Conservation (phyloP, 2,888 invertebrate species). For the Odontocolon sp. region DNA sequence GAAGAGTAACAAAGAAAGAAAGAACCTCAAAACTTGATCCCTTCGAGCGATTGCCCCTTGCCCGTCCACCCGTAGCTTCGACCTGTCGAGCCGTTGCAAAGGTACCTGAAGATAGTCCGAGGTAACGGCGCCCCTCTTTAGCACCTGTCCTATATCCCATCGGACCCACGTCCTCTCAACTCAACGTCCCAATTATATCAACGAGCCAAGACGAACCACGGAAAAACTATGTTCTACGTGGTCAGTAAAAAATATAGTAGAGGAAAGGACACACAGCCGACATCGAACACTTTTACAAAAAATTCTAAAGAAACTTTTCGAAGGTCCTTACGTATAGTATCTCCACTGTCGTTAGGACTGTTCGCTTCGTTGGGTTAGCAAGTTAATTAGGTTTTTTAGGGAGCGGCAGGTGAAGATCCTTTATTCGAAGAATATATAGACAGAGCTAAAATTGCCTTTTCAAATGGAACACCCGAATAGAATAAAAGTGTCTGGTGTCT, state of each 20-base stretch:
- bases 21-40: conserved; percentile 45
- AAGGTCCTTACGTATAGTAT: background rate
- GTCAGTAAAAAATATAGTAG: background rate
- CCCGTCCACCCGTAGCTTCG: conserved; percentile 3
- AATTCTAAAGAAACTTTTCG: background rate
- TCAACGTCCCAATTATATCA: conserved; percentile 38
- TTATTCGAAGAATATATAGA: background rate
- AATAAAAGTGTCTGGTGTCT: background rate
- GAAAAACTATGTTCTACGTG: conserved; percentile 8
- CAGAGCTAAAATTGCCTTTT: background rate
- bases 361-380: conserved; percentile 1
- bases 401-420: background rate
- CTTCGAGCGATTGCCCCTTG: conserved; percentile 31
- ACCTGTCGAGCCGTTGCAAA: background rate
- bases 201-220: background rate
- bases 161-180: background rate
- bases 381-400: conserved; percentile 32
- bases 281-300: background rate
- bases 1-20: conserved; percentile 6
- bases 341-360: background rate
- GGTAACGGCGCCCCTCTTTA: conserved; percentile 16
- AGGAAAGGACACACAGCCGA: conserved; percentile 3
- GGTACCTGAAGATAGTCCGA: background rate
- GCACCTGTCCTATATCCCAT: conserved; percentile 37
- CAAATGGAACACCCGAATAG: background rate